phyloP scores from a whole-genome alignment of 2,888 invertebrate genomes.

The Theodoxus fluviatilis region DNA sequence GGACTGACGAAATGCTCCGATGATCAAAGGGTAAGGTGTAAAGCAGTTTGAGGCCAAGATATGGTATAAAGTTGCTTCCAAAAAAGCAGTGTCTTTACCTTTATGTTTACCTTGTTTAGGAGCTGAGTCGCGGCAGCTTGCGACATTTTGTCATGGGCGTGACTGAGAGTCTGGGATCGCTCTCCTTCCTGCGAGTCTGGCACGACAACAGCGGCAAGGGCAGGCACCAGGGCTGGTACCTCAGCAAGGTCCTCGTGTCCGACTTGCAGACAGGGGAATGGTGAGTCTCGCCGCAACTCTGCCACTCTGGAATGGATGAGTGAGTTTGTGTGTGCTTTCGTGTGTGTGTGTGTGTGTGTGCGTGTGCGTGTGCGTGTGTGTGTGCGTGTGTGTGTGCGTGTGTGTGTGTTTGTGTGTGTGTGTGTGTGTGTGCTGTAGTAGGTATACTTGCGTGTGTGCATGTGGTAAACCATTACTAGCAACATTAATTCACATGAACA shows the following conservation, averaged over 20 bases:
- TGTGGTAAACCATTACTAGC: too few species aligned
- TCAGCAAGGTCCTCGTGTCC: slow-evolving; percentile 47
- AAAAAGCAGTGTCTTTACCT: too few species aligned
- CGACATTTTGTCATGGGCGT: slow-evolving; percentile 57
- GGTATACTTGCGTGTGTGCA: not conserved
- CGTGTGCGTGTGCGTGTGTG: slow-evolving; percentile 11
- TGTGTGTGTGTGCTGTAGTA: not conserved
- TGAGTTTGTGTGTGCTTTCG: not conserved
- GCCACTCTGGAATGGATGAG: too few species aligned
- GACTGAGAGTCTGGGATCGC: slow-evolving; percentile 50
- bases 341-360: not conserved
- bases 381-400: not conserved
- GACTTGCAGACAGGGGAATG: slow-evolving; percentile 50
- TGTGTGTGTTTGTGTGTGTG: slow-evolving; percentile 7
- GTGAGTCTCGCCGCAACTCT: slow-evolving; percentile 25
- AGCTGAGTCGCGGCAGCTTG: slow-evolving; percentile 51
- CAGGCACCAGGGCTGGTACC: slow-evolving; percentile 51
- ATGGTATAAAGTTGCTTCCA: too few species aligned
- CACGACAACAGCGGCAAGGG: slow-evolving; percentile 54
- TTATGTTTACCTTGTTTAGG: slow-evolving; percentile 39
- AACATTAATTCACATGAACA: too few species aligned
- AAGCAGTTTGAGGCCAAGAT: too few species aligned
- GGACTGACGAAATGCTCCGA: not conserved
- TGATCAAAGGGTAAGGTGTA: too few species aligned
- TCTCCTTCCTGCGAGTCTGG: slow-evolving; percentile 56